Conservation (phyloP, 2,797 vertebrate species). For the Perodicticus potto region DNA sequence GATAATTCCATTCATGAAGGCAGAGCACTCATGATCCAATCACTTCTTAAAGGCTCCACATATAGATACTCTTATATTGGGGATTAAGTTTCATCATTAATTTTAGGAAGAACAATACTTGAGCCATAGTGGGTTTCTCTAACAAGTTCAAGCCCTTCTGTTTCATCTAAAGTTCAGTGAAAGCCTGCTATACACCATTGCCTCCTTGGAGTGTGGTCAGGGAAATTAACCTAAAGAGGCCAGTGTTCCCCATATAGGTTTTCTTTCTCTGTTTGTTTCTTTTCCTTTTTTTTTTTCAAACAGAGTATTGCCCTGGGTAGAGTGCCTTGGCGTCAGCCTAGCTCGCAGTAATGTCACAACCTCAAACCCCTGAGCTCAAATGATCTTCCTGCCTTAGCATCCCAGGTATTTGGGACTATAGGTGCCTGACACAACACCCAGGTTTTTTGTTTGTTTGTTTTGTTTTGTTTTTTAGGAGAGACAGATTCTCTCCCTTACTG, state of each 20-base stretch:
- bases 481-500: too few relatives aligned
- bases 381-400: too few relatives aligned
- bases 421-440: too few relatives aligned
- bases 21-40: not conserved
- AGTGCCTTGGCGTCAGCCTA: too few relatives aligned
- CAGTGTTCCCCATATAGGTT: not conserved
- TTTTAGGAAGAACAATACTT: not conserved
- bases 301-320: too few relatives aligned
- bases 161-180: not conserved
- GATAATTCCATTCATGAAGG: not conserved
- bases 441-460: too few relatives aligned
- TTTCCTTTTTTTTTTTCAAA: too few relatives aligned
- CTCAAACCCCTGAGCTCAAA: too few relatives aligned
- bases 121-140: not conserved
- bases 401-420: too few relatives aligned
- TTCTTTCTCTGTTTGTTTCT: too few relatives aligned
- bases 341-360: too few relatives aligned
- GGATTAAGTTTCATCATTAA: not conserved
- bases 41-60: not conserved
- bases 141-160: not conserved
- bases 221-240: not conserved
- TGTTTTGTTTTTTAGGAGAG: too few relatives aligned
- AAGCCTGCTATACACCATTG: not conserved
- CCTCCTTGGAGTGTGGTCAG: not conserved
- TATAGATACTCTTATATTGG: not conserved